Conservation (phyloP, 1,140 invertebrate species). For the Heliconius nattereri region DNA sequence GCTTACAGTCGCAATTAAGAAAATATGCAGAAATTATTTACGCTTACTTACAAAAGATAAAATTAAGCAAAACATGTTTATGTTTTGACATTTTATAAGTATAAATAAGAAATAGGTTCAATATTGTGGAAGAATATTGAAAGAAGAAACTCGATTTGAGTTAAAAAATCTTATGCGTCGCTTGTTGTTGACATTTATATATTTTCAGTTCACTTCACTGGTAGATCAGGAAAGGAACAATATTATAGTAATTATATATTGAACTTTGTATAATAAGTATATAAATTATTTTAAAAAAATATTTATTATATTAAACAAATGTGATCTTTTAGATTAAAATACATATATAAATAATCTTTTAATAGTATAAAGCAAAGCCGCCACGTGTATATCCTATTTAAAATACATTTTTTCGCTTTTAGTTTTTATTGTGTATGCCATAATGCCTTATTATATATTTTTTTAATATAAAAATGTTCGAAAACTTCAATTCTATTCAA, state of each 20-base stretch:
- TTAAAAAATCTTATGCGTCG: background rate
- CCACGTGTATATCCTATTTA: background rate
- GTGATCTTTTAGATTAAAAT: background rate
- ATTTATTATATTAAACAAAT: background rate
- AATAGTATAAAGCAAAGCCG: background rate
- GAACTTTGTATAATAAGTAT: background rate
- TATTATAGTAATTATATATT: background rate
- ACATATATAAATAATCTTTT: background rate
- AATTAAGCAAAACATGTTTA: no score
- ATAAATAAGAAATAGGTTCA: no score
- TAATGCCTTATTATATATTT: background rate
- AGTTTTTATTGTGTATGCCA: no score
- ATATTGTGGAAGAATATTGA: no score
- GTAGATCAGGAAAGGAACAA: background rate
- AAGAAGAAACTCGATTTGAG: background rate
- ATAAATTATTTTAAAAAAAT: background rate
- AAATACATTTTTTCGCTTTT: background rate
- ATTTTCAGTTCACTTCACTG: slow-evolving; percentile 11
- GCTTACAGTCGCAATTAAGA: no score
- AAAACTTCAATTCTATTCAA: background rate
- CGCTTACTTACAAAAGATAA: no score
- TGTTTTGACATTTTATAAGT: no score
- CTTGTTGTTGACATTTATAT: background rate
- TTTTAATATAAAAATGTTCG: no score
- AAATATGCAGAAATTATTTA: no score